Percentiles rank a stretch among this genome's conserved stretches.
Conservation (phyloP, 2,888 invertebrate species). For the Brachyopa scutellaris region DNA sequence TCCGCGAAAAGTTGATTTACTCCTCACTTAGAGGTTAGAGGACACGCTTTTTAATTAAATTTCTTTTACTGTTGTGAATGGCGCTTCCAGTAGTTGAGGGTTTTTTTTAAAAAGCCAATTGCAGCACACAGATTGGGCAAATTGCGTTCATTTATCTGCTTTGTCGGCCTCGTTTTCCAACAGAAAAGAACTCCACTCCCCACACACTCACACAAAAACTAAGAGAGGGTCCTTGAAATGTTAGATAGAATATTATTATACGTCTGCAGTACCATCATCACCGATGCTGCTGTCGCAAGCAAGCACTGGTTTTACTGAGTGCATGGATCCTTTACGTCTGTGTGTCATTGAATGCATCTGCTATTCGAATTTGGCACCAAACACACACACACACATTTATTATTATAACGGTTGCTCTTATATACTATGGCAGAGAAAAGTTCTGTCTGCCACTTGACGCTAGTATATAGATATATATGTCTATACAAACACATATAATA, state of each 20-base stretch:
- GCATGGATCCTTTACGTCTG: conserved; percentile 23
- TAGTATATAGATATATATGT: not conserved
- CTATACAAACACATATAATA: not conserved
- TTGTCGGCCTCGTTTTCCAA: conserved; percentile 26
- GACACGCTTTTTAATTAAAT: conserved; percentile 56
- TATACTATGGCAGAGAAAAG: not conserved
- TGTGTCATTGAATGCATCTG: conserved; percentile 54
- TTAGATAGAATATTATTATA: conserved; percentile 30
- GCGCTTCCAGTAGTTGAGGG: too few relatives aligned
- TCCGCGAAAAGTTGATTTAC: conserved; percentile 50
- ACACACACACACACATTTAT: conserved; percentile 33
- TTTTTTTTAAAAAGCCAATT: conserved; percentile 23
- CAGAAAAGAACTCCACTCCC: not conserved
- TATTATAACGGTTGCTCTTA: not conserved
- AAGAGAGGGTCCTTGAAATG: conserved; percentile 38
- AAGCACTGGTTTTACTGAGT: conserved; percentile 14
- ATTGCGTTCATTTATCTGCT: conserved; percentile 55
- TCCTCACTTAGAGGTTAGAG: not conserved
- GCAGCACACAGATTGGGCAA: conserved; percentile 54
- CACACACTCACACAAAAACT: not conserved
- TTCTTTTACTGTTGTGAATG: not conserved
- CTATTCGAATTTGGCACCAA: conserved; percentile 35
- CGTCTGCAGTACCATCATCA: conserved; percentile 7
- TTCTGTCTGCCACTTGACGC: conserved; percentile 2
- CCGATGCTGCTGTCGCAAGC: conserved; percentile 4